Conservation (phyloP, 2,888 invertebrate species). For the Aradus depressus region DNA sequence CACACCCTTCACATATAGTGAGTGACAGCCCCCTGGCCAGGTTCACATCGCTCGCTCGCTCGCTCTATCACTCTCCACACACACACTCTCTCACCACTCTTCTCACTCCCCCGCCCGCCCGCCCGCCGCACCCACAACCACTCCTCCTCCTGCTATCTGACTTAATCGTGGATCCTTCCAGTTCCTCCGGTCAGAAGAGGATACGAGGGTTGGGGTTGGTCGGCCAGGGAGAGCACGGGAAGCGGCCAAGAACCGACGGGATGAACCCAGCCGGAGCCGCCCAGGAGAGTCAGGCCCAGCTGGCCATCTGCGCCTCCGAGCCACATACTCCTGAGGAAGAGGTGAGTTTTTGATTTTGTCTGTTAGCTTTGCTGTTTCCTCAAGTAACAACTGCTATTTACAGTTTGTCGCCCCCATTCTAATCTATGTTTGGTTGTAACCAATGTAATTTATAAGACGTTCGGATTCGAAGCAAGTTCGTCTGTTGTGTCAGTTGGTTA, state of each 20-base stretch:
- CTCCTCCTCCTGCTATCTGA: too few species aligned
- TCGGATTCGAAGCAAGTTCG: too few species aligned
- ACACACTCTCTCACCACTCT: too few species aligned
- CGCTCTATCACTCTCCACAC: slow-evolving; percentile 32
- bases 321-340: slow-evolving; percentile 95
- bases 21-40: slow-evolving; percentile 4
- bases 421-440: too few species aligned
- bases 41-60: slow-evolving; percentile 10
- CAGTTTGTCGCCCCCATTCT: too few species aligned
- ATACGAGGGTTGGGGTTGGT: slow-evolving; percentile 25
- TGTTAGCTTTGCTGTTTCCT: too few species aligned
- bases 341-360: slow-evolving; percentile 61
- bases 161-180: slow-evolving; percentile 30
- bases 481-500: too few species aligned
- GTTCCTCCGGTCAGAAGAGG: slow-evolving; percentile 29
- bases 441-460: too few species aligned
- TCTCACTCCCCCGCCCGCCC: too few species aligned
- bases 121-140: too few species aligned
- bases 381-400: too few species aligned
- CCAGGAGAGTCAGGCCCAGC: slow-evolving; percentile 37
- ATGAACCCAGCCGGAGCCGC: slow-evolving; percentile 21
- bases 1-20: too few species aligned
- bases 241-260: slow-evolving; percentile 22
- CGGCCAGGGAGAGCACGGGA: slow-evolving; percentile 21
- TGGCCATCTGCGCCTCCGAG: slow-evolving; percentile 83